Percentiles rank a stretch among this genome's conserved stretches.
Evolutionary conservation across 2,888 invertebrate genomes (phyloP).

Genomic region (Ectemnius cavifrons): DNA sequence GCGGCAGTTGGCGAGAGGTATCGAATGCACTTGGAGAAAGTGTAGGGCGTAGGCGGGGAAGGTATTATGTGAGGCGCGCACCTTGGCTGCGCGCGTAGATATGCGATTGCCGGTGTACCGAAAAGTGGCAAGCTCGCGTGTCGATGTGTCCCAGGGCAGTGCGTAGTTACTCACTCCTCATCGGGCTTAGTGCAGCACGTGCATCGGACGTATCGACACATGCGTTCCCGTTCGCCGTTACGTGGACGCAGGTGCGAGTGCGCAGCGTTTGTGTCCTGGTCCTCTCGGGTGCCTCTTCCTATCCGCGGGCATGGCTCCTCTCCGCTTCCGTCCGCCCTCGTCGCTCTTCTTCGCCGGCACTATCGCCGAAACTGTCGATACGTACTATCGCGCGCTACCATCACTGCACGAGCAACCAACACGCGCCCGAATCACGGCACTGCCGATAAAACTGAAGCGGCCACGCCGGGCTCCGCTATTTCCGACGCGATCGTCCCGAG

Average conservation of each 20-base stretch:
- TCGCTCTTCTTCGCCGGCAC: neutral
- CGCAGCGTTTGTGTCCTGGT: slow-evolving; percentile 35
- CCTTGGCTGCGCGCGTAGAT: too few species aligned
- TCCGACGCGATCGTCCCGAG: too few species aligned
- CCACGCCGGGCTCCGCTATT: too few species aligned
- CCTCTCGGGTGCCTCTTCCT: slow-evolving; percentile 23
- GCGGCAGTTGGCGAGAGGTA: too few species aligned
- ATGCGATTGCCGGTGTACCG: neutral
- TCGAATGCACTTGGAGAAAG: too few species aligned
- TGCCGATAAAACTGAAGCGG: neutral
- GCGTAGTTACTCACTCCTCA: slow-evolving; percentile 46
- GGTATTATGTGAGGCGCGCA: too few species aligned
- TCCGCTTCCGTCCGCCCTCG: neutral
- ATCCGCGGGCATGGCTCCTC: neutral
- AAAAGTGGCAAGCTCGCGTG: neutral
- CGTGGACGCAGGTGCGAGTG: slow-evolving; percentile 54
- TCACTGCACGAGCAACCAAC: neutral
- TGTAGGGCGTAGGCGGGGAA: too few species aligned
- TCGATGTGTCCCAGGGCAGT: slow-evolving; percentile 1
- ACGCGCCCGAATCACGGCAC: neutral
- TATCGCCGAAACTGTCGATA: neutral
- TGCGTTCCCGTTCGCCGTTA: slow-evolving; percentile 41
- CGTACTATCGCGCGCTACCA: neutral
- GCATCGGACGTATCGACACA: slow-evolving; percentile 51
- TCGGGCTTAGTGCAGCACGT: slow-evolving; percentile 43